Evolutionary conservation across 2,888 invertebrate genomes (phyloP).

Genomic region (Cloeon dipterum): DNA sequence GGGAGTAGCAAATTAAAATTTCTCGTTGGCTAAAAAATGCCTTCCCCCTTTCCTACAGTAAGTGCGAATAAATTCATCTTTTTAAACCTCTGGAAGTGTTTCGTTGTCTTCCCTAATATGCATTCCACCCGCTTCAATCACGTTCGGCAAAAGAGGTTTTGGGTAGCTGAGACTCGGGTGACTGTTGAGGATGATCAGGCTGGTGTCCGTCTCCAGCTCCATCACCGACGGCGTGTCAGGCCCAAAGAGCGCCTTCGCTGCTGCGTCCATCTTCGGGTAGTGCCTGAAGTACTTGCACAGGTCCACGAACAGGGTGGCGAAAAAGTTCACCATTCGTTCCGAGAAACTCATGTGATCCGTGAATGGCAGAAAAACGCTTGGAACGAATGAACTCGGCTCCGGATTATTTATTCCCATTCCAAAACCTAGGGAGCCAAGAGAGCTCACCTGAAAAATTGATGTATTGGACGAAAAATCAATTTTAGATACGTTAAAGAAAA

Average conservation of each 20-base stretch:
- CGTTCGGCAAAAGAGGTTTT: conserved; percentile 27
- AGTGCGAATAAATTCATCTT: too few species aligned
- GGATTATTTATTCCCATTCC: conserved; percentile 8
- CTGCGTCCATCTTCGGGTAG: conserved; percentile 15
- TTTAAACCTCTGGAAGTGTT: conserved; percentile 9
- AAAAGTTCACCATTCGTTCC: conserved; percentile 11
- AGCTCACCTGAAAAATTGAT: too few species aligned
- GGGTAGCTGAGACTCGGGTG: conserved; percentile 23
- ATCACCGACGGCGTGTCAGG: conserved; percentile 18
- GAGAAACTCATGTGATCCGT: conserved; percentile 11
- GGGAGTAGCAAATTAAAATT: too few species aligned
- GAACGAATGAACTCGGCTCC: conserved; percentile 13
- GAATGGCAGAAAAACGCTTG: conserved; percentile 12
- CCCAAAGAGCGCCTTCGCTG: conserved; percentile 27
- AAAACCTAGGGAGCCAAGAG: too few species aligned
- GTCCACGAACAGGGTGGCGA: conserved; percentile 3
- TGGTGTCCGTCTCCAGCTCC: conserved; percentile 21
- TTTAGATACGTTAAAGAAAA: too few species aligned
- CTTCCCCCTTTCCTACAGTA: too few species aligned
- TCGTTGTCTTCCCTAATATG: conserved; percentile 19
- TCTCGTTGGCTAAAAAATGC: too few species aligned
- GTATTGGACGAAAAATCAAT: too few species aligned
- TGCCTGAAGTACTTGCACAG: too few species aligned
- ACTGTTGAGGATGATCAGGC: conserved; percentile 23
- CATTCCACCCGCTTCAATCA: conserved; percentile 36